Conservation (phyloP, 2,113 vertebrate genomes). For the Platysteira castanea region DNA sequence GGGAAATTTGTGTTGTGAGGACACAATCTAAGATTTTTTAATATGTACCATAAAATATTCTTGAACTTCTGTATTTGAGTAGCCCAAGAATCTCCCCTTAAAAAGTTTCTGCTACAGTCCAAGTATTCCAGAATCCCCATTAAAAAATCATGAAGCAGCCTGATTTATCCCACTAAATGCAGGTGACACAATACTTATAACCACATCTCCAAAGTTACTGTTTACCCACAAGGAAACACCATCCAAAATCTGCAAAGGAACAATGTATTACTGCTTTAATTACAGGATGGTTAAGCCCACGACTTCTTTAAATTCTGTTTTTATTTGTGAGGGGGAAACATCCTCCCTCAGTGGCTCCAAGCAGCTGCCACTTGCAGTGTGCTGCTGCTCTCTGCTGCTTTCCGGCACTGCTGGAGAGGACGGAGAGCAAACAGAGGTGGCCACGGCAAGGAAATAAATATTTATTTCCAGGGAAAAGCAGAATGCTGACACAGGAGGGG, state of each 20-base stretch:
- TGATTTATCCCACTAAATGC: not conserved
- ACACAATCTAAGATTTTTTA: not conserved
- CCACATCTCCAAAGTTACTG: not conserved
- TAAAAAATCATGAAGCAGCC: not conserved
- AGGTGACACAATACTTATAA: not conserved
- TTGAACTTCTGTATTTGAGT: not conserved
- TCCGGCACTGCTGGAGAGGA: not conserved
- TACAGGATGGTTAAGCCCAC: not conserved
- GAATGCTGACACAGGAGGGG: not conserved
- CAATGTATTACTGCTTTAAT: not conserved
- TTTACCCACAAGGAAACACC: not conserved
- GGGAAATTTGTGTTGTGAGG: fast-evolving
- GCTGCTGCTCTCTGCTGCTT: conserved; percentile 68
- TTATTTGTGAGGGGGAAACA: not conserved
- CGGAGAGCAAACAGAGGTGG: not conserved
- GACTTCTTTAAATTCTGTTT: not conserved
- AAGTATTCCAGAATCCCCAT: not conserved
- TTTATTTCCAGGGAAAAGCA: not conserved
- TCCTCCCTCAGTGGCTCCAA: not conserved
- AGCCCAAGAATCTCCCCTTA: not conserved
- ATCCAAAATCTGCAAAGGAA: not conserved
- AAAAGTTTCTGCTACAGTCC: not conserved
- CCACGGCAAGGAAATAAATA: not conserved
- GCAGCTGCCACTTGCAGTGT: conserved; percentile 19
- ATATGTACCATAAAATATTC: not conserved